A percentile compares a stretch with the other conserved stretches of the same genome.
Evolutionary conservation across 1,140 invertebrate species (phyloP).

Genomic region (Drosophila tsacasi): DNA sequence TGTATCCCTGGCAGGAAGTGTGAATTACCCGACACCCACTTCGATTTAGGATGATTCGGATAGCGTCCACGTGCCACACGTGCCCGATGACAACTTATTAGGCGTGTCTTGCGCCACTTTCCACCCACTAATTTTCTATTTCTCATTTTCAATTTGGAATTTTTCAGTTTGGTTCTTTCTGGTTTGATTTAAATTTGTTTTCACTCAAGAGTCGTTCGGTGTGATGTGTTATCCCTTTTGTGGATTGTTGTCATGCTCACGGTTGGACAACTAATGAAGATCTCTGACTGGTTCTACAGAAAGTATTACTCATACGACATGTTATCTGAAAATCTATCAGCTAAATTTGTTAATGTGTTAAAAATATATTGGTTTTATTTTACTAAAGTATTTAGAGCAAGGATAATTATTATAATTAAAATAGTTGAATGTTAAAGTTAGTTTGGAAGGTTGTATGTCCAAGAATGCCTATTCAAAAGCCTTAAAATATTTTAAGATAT

Average conservation of each 20-base stretch:
- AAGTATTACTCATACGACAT: background rate
- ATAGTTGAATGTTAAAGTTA: background rate
- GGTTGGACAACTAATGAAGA: conserved; percentile 21
- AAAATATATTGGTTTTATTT: background rate
- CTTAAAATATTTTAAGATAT: too few species aligned
- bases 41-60: conserved; percentile 7
- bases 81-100: conserved; percentile 61
- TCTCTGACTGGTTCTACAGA: background rate
- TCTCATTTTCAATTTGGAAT: conserved; percentile 8
- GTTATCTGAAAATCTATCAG: background rate
- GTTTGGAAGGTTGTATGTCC: background rate
- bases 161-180: conserved; percentile 32
- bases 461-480: too few species aligned
- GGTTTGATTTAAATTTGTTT: conserved; percentile 47
- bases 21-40: conserved; percentile 72
- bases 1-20: conserved; percentile 65
- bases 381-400: background rate
- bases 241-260: conserved; percentile 43
- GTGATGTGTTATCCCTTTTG: conserved; percentile 42
- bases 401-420: background rate
- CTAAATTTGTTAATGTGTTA: background rate
- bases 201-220: background rate
- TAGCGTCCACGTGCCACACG: conserved; percentile 56
- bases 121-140: conserved; percentile 3
- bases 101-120: conserved; percentile 39